Conservation (phyloP, 2,888 invertebrate species). For the Liodrosophila aerea region DNA sequence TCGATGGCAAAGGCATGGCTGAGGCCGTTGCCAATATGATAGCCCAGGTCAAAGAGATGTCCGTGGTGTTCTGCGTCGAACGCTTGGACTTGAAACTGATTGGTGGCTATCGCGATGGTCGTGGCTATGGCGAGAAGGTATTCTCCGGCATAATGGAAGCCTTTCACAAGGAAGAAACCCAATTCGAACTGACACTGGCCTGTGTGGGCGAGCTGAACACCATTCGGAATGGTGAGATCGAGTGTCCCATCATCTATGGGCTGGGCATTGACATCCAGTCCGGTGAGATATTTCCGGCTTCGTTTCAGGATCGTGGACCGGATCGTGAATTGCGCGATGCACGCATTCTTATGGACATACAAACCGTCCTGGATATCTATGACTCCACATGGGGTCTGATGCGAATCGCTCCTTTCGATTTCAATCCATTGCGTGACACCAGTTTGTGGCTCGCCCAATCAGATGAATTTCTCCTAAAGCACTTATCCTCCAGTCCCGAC, state of each 20-base stretch:
- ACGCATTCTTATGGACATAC: slow-evolving; percentile 91
- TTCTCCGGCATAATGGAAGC: slow-evolving; percentile 94
- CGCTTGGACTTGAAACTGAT: slow-evolving; percentile 94
- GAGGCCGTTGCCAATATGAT: slow-evolving; percentile 93
- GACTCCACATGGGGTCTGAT: slow-evolving; percentile 93
- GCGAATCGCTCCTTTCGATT: slow-evolving; percentile 96
- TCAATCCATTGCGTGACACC: slow-evolving; percentile 94
- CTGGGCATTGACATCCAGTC: slow-evolving; percentile 95
- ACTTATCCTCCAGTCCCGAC: slow-evolving; percentile 95
- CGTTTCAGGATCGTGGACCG: slow-evolving; percentile 95
- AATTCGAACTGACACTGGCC: slow-evolving; percentile 94
- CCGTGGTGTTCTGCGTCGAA: slow-evolving; percentile 93
- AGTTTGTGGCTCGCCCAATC: slow-evolving; percentile 95
- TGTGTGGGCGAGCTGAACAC: slow-evolving; percentile 97
- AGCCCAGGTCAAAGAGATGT: slow-evolving; percentile 92
- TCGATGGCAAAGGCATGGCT: slow-evolving; percentile 92
- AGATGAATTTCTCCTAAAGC: slow-evolving; percentile 96
- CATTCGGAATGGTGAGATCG: slow-evolving; percentile 88
- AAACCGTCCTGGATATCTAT: slow-evolving; percentile 94
- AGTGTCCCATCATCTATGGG: slow-evolving; percentile 95
- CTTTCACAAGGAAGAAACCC: slow-evolving; percentile 93
- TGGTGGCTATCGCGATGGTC: slow-evolving; percentile 94
- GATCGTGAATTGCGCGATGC: slow-evolving; percentile 92
- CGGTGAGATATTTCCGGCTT: slow-evolving; percentile 96
- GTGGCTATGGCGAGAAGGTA: slow-evolving; percentile 91